phyloP scores from a whole-genome alignment of 2,113 vertebrate species.

The Actenoides lindsayi region DNA sequence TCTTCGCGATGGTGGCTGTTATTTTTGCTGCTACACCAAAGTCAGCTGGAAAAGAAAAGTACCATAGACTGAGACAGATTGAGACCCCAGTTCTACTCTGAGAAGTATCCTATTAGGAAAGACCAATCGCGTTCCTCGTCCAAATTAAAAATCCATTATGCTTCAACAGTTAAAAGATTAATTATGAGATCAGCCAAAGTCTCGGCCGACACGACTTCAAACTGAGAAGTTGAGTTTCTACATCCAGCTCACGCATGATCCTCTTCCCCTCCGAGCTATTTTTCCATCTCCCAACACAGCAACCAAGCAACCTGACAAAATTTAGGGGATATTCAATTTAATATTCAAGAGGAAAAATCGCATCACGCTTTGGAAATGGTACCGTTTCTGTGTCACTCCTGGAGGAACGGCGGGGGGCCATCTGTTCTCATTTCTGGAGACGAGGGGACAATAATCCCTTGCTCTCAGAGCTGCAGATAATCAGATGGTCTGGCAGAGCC shows the following conservation, averaged over 20 bases:
- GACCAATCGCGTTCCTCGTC: accelerated
- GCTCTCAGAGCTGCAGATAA: not conserved
- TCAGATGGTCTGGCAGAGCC: not conserved
- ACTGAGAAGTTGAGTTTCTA: not conserved
- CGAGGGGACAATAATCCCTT: not conserved
- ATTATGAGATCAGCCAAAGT: not conserved
- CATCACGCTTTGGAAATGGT: not conserved
- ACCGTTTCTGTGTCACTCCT: not conserved
- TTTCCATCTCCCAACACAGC: not conserved
- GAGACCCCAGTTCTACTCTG: not conserved
- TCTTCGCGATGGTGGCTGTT: constrained; percentile 98
- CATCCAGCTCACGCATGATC: not conserved
- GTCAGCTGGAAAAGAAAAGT: constrained; percentile 83
- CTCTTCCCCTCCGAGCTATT: not conserved
- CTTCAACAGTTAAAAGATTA: not conserved
- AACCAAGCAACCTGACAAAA: not conserved
- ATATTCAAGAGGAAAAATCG: not conserved
- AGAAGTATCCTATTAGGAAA: not conserved
- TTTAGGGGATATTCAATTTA: not conserved
- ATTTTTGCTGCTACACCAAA: constrained; percentile 99
- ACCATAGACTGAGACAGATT: not conserved
- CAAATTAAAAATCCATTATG: not conserved
- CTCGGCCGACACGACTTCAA: not conserved
- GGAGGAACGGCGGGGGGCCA: not conserved
- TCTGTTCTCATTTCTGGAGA: not conserved